Evolutionary conservation across 2,113 vertebrate genomes (phyloP), one percentile per base, ranked within the genome.

Genomic region (Odontophorus gujanensis): DNA sequence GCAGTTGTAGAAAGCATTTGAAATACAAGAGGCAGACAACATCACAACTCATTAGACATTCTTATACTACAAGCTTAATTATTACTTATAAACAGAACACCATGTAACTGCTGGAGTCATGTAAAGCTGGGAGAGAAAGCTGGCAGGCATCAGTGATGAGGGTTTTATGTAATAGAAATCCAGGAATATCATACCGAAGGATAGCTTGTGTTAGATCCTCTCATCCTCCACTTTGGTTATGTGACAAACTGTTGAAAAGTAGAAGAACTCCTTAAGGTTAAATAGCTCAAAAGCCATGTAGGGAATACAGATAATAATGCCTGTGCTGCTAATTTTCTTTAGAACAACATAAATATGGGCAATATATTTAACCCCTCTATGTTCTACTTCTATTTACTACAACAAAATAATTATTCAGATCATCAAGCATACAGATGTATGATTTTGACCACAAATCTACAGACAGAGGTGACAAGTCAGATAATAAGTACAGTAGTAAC

Each of bases 91-190:
- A 18, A 57, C 32, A 55, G 5, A 32, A 55, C 15, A 57, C 26
- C 28, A 53, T 3, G 8, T 17, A 30, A 28, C 62, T 61, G 25
- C 28, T 81, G 2, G 71, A 26, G 18, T 78, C 81, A 20, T 13
- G 1, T 14, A 19, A 81, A 47, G 62, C 8, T 28, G 36, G 2
- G 25, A 48, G 9, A 42, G n/a, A 89, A 86, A 32, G 9, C 81
- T 3, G 2, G 6, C 88, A 8, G 4, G 6, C 9, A 28, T 2
- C 11, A 6, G 13, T 3, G 5, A 43, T 2, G 5, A 57, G 8
- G 3, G 16, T 28, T 67, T 77, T 20, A 34, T 59, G 30, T 18
- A 71, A 72, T 0, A 75, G 21, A 47, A 86, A 51, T 9, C 8
- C 5, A 59, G 53, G 53, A 19, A 0, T 17, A 47, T 3, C 40